Evolutionary conservation across 2,113 vertebrate genomes (phyloP).

Genomic region (Erinaceus europaeus): DNA sequence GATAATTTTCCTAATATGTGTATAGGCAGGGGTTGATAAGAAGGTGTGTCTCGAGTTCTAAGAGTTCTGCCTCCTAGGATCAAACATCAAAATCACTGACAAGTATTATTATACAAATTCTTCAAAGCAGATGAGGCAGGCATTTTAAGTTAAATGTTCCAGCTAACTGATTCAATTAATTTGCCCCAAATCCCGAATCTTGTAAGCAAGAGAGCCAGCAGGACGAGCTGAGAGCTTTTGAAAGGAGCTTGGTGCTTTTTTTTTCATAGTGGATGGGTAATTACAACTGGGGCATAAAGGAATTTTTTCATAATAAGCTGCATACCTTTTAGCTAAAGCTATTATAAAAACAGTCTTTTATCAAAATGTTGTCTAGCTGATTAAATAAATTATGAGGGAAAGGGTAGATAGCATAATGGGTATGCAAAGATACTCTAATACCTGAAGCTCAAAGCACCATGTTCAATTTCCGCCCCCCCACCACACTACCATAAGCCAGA

Average conservation of each 20-base stretch:
- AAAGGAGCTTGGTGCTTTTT: not conserved
- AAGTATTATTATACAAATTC: not conserved
- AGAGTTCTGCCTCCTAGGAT: not conserved
- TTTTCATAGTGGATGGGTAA: not conserved
- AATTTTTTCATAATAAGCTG: not conserved
- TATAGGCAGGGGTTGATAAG: not conserved
- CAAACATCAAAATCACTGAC: not conserved
- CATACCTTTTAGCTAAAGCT: not conserved
- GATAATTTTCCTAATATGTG: not conserved
- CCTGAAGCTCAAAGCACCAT: too few relatives aligned
- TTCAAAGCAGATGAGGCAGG: not conserved
- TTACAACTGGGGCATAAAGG: not conserved
- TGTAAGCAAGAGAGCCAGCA: not conserved
- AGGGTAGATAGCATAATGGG: too few relatives aligned
- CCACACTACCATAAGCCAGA: too few relatives aligned
- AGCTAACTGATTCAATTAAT: not conserved
- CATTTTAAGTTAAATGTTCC: not conserved
- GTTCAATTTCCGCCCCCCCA: too few relatives aligned
- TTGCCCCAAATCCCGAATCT: not conserved
- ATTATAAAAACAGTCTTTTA: conserved; percentile 22
- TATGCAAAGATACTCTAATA: too few relatives aligned
- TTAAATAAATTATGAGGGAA: not conserved
- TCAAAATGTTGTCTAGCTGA: not conserved
- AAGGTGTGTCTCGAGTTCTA: not conserved
- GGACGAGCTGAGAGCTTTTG: not conserved